Conservation (phyloP, 2,888 invertebrate species). For the Smittia aterrima region DNA sequence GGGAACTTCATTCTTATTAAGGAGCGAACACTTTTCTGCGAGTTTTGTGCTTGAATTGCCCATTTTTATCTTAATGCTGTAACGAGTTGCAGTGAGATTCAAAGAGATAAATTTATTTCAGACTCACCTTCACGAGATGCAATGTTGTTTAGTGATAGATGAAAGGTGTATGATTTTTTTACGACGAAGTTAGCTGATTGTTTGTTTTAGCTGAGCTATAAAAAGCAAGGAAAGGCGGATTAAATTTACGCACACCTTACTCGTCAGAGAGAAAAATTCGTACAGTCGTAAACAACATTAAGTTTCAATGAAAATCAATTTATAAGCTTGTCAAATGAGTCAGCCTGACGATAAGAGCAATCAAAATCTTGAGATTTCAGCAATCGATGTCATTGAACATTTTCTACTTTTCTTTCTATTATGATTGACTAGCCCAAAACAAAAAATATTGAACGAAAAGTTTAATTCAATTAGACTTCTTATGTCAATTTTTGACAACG, state of each 20-base stretch:
- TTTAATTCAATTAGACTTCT: neutral
- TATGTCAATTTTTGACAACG: too few relatives aligned
- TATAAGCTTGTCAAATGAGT: neutral
- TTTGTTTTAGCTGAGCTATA: neutral
- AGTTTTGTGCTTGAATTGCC: conserved; percentile 65
- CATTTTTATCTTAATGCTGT: conserved; percentile 50
- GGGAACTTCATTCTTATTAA: conserved; percentile 64
- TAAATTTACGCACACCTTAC: too few relatives aligned
- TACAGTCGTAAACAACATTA: too few relatives aligned
- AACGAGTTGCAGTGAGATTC: too few relatives aligned
- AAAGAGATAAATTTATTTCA: too few relatives aligned
- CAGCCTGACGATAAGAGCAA: neutral
- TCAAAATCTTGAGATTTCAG: neutral
- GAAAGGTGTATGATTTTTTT: neutral
- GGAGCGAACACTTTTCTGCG: conserved; percentile 63
- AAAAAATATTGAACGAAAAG: neutral
- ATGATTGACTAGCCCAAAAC: neutral
- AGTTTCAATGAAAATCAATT: too few relatives aligned
- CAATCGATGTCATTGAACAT: neutral
- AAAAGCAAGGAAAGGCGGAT: neutral
- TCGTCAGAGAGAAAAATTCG: too few relatives aligned
- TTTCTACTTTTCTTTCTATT: neutral
- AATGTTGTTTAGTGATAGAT: neutral
- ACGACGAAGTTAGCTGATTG: neutral
- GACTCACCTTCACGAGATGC: conserved; percentile 16